Base-by-base conservation (phyloP, 2,113 vertebrate species). In the Leiothrix lutea region DNA sequence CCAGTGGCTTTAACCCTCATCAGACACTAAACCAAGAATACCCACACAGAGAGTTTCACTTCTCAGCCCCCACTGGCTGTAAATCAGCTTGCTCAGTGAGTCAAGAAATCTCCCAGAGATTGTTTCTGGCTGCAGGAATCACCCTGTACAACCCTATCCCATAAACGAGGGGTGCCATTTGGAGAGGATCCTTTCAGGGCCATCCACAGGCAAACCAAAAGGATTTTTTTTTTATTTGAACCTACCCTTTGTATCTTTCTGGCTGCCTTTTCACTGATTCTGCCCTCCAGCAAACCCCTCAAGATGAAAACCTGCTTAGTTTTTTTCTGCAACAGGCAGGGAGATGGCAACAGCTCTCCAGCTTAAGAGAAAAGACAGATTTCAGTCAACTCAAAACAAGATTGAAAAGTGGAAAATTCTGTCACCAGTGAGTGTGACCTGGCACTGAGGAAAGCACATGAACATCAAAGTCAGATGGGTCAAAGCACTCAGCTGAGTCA, bases 291-390 rank as follows among this genome's bases (percentile, higher is more conserved):
- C 81, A 95, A 92, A 50, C n/a, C 71, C 93, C 92, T 81, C 58
- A 93, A 95, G 95, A 91, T 62, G 80, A 94, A 98, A 97, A 96
- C 86, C 93, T 97, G 92, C 87, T 79, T n/a, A 45, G 36, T 50
- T 26, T 90, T 84, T 91, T 88, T 60, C 54, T 91, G 73, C 82
- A 84, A 31, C 54, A 71, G 70, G 57, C 75, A 45, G 57, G 23
- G 81, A 92, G 64, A 60, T 5, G 12, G 70, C 31, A 22, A 62
- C 77, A 88, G 45, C 94, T 89, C 72, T 33, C 95, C 92, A 87
- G 64, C 85, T 83, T 78, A n/a, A n/a, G 64, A 74, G 80, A 44
- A 80, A 73, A 96, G 51, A 48, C 91, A 95, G 77, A 92, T 96
- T 89, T 77, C 65, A 64, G 36, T 42, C 78, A 65, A 25, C 31